Conservation (phyloP, 1,140 invertebrate species). For the Drosophila bipectinata region DNA sequence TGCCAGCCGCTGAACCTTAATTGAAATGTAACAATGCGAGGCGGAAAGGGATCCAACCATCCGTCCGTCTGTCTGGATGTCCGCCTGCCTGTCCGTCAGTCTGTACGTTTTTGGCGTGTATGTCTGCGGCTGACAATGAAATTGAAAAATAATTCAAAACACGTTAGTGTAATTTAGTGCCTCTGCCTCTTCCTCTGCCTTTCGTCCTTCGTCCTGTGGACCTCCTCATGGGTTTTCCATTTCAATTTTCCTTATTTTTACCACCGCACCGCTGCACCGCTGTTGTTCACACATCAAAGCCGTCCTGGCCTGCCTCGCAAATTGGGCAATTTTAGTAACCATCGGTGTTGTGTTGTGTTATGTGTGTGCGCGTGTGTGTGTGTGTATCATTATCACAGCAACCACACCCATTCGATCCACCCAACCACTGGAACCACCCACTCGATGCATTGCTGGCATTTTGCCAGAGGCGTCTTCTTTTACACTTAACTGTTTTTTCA, state of each 20-base stretch:
- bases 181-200: conserved; percentile 52
- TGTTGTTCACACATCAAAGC: conserved; percentile 78
- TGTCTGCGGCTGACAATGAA: conserved; percentile 75
- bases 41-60: conserved; percentile 54
- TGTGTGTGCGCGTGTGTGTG: conserved; percentile 41
- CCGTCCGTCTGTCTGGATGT: conserved; percentile 16
- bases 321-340: conserved; percentile 70
- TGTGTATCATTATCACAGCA: conserved; percentile 79
- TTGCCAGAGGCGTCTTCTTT: conserved; percentile 78
- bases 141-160: conserved; percentile 83
- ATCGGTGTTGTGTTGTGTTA: not conserved
- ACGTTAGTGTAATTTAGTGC: conserved; percentile 82
- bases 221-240: conserved; percentile 21
- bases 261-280: conserved; percentile 1
- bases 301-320: conserved; percentile 61
- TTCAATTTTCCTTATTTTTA: conserved; percentile 58
- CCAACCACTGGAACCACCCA: conserved; percentile 21
- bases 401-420: conserved; percentile 50
- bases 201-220: not conserved
- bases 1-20: conserved; percentile 50
- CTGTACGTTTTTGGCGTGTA: conserved; percentile 5
- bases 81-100: not conserved
- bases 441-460: conserved; percentile 35
- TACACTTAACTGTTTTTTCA: conserved; percentile 82
- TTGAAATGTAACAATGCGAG: conserved; percentile 78